These are phyloP conservation scores for Craterocephalus amniculus DNA, from an alignment of 2,797 vertebrate species.

Conservation along the genomic window DNA sequence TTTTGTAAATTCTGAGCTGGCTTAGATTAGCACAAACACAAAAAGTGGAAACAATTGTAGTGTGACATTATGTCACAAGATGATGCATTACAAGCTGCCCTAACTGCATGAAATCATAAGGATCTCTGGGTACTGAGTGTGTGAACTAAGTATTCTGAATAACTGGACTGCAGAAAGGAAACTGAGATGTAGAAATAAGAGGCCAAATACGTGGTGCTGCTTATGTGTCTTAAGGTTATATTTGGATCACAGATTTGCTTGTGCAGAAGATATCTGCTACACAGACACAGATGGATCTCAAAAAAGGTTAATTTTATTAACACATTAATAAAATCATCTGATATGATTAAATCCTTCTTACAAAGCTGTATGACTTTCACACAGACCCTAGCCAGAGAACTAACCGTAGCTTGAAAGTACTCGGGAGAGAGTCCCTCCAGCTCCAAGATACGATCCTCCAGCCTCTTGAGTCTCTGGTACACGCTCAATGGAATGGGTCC, in stretches of 20 bases:
- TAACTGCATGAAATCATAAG: conserved; percentile 5
- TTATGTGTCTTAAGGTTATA: neutral
- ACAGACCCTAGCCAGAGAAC: conserved; percentile 61
- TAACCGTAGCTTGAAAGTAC: conserved; percentile 95
- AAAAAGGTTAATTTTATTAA: neutral
- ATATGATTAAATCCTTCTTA: neutral
- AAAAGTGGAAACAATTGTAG: neutral
- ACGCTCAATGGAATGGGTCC: conserved; percentile 93
- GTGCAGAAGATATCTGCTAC: neutral
- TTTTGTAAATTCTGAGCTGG: neutral
- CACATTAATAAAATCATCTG: neutral
- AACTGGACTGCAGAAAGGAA: neutral
- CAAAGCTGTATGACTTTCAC: neutral
- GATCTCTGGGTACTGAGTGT: neutral
- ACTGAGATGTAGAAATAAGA: neutral
- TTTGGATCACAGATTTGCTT: neutral
- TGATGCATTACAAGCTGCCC: conserved; percentile 1
- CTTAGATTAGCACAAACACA: conserved; percentile 2
- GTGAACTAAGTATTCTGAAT: neutral
- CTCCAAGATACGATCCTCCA: conserved; percentile 98
- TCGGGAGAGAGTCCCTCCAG: conserved; percentile 98
- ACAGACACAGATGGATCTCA: neutral
- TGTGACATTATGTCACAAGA: conserved; percentile 8
- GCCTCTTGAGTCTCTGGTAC: conserved; percentile 96
- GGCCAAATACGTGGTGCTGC: neutral